A percentile compares a stretch with the other conserved stretches of the same genome.
Conservation (phyloP, 1,140 invertebrate genomes). For the Carposina sasakii region DNA sequence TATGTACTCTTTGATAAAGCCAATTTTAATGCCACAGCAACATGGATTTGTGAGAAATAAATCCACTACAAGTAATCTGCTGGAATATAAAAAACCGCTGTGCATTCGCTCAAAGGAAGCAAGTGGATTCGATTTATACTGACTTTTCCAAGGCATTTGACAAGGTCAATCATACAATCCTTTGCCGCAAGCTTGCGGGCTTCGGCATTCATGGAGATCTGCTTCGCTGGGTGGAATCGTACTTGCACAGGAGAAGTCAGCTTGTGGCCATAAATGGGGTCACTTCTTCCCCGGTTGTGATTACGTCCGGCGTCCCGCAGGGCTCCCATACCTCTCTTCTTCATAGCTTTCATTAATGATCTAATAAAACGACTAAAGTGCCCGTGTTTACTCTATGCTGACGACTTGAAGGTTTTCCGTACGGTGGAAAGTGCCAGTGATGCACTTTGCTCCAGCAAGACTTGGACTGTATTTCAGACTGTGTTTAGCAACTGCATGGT, state of each 20-base stretch:
- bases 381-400: background rate
- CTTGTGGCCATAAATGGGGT: background rate
- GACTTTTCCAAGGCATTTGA: conserved; percentile 10
- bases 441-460: background rate
- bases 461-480: background rate
- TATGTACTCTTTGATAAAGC: background rate
- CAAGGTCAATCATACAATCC: conserved; percentile 2
- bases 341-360: conserved; percentile 2
- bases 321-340: background rate
- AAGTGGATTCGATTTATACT: background rate
- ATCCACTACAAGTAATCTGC: background rate
- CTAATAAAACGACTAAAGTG: background rate
- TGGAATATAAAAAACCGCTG: background rate
- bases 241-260: background rate
- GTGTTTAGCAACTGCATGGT: background rate
- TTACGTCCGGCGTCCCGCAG: background rate
- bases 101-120: background rate
- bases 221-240: background rate
- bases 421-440: background rate
- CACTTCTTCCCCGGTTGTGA: background rate
- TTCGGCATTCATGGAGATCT: background rate
- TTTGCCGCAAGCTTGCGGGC: background rate
- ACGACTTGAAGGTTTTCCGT: background rate
- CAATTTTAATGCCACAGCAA: background rate
- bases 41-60: background rate